Percentiles rank a stretch among this genome's conserved stretches.
Conservation (phyloP, 1,140 invertebrate species). For the Solenopsis fugax region DNA sequence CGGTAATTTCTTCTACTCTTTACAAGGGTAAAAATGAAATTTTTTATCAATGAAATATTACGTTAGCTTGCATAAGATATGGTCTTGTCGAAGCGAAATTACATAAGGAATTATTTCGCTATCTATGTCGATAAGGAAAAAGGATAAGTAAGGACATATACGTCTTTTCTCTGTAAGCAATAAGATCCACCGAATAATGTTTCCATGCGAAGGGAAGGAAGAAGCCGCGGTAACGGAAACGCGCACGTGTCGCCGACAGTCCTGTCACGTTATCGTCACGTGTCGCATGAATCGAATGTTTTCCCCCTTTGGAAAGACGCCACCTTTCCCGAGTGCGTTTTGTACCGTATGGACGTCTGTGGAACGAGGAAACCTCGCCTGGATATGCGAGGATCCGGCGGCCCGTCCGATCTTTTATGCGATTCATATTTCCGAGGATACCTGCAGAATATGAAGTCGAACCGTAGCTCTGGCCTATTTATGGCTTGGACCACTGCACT, state of each 20-base stretch:
- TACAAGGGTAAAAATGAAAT: not conserved
- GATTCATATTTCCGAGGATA: slow-evolving; percentile 74
- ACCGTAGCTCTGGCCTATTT: slow-evolving; percentile 45
- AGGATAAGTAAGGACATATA: not conserved
- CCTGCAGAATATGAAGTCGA: slow-evolving; percentile 69
- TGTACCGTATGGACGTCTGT: slow-evolving; percentile 61
- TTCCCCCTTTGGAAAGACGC: slow-evolving; percentile 66
- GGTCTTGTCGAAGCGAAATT: not conserved
- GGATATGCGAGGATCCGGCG: slow-evolving; percentile 61
- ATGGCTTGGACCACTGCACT: slow-evolving; percentile 42
- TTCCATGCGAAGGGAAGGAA: slow-evolving; percentile 37
- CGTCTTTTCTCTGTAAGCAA: slow-evolving; percentile 2
- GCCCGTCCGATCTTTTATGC: slow-evolving; percentile 68
- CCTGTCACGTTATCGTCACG: slow-evolving; percentile 84
- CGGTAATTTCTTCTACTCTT: not conserved
- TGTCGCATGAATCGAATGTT: slow-evolving; percentile 77
- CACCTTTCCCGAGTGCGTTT: slow-evolving; percentile 57
- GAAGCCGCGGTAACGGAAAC: slow-evolving; percentile 62
- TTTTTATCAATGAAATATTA: slow-evolving; percentile 2
- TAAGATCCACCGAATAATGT: slow-evolving; percentile 59
- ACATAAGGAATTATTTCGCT: not conserved
- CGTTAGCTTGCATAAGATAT: not conserved
- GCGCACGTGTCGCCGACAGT: slow-evolving; percentile 73
- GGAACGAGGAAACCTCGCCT: slow-evolving; percentile 62
- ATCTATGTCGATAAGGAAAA: not conserved